Base-by-base conservation (phyloP, 1,140 invertebrate genomes). In the Atta texana region DNA sequence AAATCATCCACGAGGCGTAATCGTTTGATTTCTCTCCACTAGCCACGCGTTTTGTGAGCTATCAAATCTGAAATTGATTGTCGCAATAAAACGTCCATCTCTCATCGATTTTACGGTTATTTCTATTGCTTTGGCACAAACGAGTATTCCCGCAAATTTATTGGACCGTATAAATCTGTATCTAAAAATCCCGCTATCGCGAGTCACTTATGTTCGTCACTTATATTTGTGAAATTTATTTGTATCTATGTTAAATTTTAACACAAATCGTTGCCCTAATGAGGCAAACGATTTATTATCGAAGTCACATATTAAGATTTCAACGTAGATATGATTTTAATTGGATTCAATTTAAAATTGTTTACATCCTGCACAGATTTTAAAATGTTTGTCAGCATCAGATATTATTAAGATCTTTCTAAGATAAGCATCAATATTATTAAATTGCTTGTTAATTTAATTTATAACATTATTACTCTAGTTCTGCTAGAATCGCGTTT, bases 1-100 rank as follows among this genome's bases (percentile, higher is more conserved):
- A 69, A 44, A 49, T 69, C 12, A 49, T 69, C 24, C 6, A 39
- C 66, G 66, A 69, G 14, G n/a, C 10, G 39, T 34, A 44, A 57
- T 81, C 24, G 21, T 55, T 72, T 16, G 55, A 74, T 74, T 82
- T 82, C 34, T 49, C 53, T 2, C 18, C 51, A 51, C 53, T 63
- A 63, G 14, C 18, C 80, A n/a, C 24, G 39, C 55, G 39, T 74
- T 61, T 28, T 28, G 57, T 14, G 21, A 53, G n/a, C 34, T 21
- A 49, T 74, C 51, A 49, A 72, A 61, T 12, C 12, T 12, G 18
- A 59, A 74, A 61, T 72, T 34, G 12, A 51, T 72, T 28, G 57
- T 28, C 77, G 77, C 51, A 64, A 0, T 44, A 24, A 80, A 69
- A 34, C 51, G 16, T 14, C 16, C 8, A 39, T 53, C 77, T 68